phyloP scores from a whole-genome alignment of 2,888 invertebrate species.

The Erebia ligea region DNA sequence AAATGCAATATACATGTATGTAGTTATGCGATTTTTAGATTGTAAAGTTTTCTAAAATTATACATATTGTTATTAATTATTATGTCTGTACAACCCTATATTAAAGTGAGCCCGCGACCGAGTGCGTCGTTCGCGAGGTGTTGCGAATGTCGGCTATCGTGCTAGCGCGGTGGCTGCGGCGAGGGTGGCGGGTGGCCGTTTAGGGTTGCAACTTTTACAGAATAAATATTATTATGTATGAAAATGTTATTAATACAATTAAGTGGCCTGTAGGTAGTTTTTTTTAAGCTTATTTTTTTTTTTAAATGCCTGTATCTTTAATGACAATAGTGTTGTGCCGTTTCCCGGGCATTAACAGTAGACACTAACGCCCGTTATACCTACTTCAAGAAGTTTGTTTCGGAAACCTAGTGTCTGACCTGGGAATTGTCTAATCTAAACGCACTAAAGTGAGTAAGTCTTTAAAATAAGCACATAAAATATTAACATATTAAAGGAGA shows the following conservation, averaged over 20 bases:
- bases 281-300: background rate
- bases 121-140: slow-evolving; percentile 77
- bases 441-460: too few species aligned
- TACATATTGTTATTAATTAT: background rate
- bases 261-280: background rate
- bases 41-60: background rate
- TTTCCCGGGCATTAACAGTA: too few species aligned
- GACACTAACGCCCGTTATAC: too few species aligned
- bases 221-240: background rate
- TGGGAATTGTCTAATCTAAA: too few species aligned
- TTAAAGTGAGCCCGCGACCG: slow-evolving; percentile 69
- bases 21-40: too few species aligned
- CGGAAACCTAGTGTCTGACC: too few species aligned
- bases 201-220: slow-evolving; percentile 15
- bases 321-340: too few species aligned
- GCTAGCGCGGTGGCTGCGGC: slow-evolving; percentile 52
- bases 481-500: too few species aligned
- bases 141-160: slow-evolving; percentile 78
- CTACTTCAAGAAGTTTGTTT: too few species aligned
- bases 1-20: too few species aligned
- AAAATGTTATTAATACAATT: background rate
- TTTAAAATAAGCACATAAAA: too few species aligned
- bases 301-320: too few species aligned
- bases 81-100: slow-evolving; percentile 56
- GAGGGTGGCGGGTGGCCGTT: slow-evolving; percentile 40